Evolutionary conservation across 2,888 invertebrate species (phyloP).

Genomic region (Asteroscopus sphinx): DNA sequence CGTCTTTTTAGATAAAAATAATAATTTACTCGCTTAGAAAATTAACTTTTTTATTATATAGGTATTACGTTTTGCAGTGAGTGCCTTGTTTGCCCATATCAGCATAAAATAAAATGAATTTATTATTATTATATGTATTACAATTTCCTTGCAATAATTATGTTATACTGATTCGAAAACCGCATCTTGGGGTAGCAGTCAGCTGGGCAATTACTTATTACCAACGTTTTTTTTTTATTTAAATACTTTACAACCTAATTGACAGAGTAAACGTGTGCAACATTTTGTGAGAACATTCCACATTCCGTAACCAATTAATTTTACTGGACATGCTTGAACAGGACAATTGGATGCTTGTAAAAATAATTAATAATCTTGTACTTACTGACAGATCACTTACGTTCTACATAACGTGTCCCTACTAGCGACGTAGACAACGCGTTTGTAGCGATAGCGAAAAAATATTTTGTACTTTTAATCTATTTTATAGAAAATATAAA

Average conservation of each 20-base stretch:
- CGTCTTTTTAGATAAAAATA: too few relatives aligned
- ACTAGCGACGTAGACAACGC: constrained; percentile 50
- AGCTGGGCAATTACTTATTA: too few relatives aligned
- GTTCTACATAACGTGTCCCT: constrained; percentile 59
- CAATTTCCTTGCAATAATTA: too few relatives aligned
- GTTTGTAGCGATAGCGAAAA: constrained; percentile 24
- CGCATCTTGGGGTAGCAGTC: too few relatives aligned
- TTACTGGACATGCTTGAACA: constrained; percentile 20
- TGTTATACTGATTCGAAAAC: too few relatives aligned
- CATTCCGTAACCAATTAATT: constrained; percentile 38
- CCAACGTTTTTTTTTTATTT: too few relatives aligned
- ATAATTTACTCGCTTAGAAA: too few relatives aligned
- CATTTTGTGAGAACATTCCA: constrained; percentile 1
- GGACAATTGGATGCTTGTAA: constrained; percentile 52
- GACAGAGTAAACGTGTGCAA: neutral
- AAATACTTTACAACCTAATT: constrained; percentile 1
- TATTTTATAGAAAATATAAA: neutral
- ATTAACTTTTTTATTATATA: too few relatives aligned
- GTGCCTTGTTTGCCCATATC: too few relatives aligned
- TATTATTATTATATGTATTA: too few relatives aligned
- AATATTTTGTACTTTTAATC: neutral
- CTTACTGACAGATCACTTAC: constrained; percentile 53
- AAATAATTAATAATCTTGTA: constrained; percentile 62
- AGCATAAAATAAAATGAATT: too few relatives aligned
- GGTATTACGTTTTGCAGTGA: too few relatives aligned